Base-by-base conservation (phyloP, 2,113 vertebrate species). In the Zosterops hypoxanthus region DNA sequence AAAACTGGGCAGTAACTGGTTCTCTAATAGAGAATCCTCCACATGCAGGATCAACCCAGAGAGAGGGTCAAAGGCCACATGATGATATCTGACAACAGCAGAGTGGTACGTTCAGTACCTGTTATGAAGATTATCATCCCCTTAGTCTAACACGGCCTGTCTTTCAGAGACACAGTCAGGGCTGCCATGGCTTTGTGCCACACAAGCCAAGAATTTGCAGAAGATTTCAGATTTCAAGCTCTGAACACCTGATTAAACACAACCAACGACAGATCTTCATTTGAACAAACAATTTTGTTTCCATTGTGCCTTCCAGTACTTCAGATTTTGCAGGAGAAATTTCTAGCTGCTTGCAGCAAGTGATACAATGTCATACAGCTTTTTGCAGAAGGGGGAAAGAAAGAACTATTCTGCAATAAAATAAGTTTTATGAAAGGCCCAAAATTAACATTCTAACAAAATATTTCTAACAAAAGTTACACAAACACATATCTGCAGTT, bases 61-160 rank as follows among this genome's bases (percentile, higher is more conserved):
- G 34, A 49, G 34, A 26, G 49, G 46, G 63, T 41, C 75, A 60
- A 50, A 79, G 61, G 19, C 33, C 16, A 66, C 13, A 25, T 23
- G 46, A 46, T 59, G 59, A 17, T 4, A 68, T 2, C 68, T 57
- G 80, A 23, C 61, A 80, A 34, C 20, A 82, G 63, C 5, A 42
- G 14, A 59, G 22, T 21, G 9, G 24, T 10, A 88, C 41, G 1
- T 57, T 36, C 68, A 64, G 71, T 80, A 76, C 63, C 66, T 28
- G 23, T 49, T 34, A 33, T 0, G 1, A 61, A 82, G 22, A 53
- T 63, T 50, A 77, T 21, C 7, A 57, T 21, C 50, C 49, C 52
- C 28, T 59, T 69, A 49, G 5, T 50, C 28, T 44, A 73, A 83
- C 14, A 53, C 11, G n/a, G 22, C 13, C 22, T 0, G 0, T 33